Evolutionary conservation across 2,113 vertebrate species (phyloP).

Genomic region (Uria aalge): DNA sequence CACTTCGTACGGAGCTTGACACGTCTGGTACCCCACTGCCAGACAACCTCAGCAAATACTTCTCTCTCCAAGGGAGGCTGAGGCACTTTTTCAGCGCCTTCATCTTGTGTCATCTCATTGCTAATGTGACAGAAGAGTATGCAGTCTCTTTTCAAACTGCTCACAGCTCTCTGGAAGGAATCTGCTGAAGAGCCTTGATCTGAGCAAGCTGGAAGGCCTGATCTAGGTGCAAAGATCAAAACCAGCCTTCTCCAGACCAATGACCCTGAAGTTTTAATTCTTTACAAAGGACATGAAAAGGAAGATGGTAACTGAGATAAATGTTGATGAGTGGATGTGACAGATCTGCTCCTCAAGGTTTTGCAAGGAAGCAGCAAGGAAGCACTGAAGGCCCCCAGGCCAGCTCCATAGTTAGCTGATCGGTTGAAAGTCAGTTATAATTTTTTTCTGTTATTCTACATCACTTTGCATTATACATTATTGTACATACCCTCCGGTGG

Average conservation of each 20-base stretch:
- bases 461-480: neutral
- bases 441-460: neutral
- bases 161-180: neutral
- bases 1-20: neutral
- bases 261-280: neutral
- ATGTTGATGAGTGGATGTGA: neutral
- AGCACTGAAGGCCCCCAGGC: neutral
- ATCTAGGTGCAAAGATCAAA: neutral
- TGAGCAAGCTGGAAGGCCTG: neutral
- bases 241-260: neutral
- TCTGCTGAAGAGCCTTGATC: neutral
- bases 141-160: neutral
- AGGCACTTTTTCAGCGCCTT: neutral
- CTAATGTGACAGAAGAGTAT: neutral
- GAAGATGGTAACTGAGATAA: neutral
- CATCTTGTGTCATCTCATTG: neutral
- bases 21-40: neutral
- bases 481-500: neutral
- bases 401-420: neutral
- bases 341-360: neutral
- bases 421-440: neutral
- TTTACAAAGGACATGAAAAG: neutral
- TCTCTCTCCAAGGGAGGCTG: neutral
- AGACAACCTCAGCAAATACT: slow-evolving; percentile 45
- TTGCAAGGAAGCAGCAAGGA: neutral